These are phyloP conservation scores for Siphamia tubifer DNA, from an alignment of 2,113 vertebrate species.

Conservation along the genomic window DNA sequence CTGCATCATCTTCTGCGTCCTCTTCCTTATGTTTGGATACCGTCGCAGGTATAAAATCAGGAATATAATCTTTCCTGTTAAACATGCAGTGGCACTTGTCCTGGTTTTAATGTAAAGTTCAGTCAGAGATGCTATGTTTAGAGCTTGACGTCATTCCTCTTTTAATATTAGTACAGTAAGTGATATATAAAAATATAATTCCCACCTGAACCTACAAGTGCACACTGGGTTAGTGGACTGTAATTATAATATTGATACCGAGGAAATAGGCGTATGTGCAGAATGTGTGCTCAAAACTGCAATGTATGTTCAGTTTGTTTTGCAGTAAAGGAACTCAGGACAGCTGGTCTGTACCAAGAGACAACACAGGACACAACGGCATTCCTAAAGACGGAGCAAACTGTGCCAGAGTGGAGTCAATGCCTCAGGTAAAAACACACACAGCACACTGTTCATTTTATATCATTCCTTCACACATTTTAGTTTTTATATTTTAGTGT, in stretches of 20 bases:
- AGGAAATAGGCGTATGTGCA: no score
- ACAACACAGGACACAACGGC: slow-evolving; percentile 31
- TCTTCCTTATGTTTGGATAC: slow-evolving; percentile 83
- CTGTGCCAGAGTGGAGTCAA: slow-evolving; percentile 37
- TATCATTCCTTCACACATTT: not conserved
- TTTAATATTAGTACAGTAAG: no score
- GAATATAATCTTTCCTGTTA: no score
- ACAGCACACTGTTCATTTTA: not conserved
- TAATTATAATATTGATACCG: no score
- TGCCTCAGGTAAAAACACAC: slow-evolving; percentile 65
- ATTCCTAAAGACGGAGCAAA: slow-evolving; percentile 41
- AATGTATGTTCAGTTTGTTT: slow-evolving; percentile 62
- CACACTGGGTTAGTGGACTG: no score
- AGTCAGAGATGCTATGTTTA: no score
- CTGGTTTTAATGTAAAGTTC: no score
- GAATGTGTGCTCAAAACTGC: not conserved
- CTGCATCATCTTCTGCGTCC: slow-evolving; percentile 82
- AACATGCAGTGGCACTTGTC: no score
- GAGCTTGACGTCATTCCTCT: not conserved
- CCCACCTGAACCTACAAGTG: no score
- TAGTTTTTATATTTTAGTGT: no score
- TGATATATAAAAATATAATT: no score
- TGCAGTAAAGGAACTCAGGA: slow-evolving; percentile 75
- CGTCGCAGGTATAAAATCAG: slow-evolving; percentile 76
- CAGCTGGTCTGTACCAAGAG: slow-evolving; percentile 74